Evolutionary conservation across 2,888 invertebrate species (phyloP).

Genomic region (Standfussiana lucernea): DNA sequence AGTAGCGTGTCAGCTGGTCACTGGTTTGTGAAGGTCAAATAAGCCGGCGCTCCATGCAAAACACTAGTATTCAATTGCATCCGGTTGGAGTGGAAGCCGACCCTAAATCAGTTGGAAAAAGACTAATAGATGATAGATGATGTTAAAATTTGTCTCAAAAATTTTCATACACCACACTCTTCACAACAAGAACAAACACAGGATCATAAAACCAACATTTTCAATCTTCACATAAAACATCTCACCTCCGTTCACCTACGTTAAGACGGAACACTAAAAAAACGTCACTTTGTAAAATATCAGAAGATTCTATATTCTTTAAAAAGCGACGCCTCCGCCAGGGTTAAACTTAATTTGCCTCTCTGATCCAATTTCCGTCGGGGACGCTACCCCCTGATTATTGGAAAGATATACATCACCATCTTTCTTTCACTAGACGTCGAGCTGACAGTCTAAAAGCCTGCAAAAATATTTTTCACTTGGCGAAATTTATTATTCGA

Average conservation of each 20-base stretch:
- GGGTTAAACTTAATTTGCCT: conserved; percentile 82
- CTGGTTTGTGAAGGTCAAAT: background rate
- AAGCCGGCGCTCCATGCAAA: background rate
- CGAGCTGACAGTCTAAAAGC: conserved; percentile 62
- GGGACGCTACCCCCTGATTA: conserved; percentile 75
- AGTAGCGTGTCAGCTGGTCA: background rate
- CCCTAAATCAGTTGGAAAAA: background rate
- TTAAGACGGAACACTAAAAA: conserved; percentile 39
- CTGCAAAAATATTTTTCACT: conserved; percentile 66
- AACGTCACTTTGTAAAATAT: conserved; percentile 44
- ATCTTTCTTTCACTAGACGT: conserved; percentile 68
- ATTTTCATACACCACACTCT: background rate
- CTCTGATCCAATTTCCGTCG: conserved; percentile 82
- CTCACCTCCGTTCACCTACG: conserved; percentile 52
- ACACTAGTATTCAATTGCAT: too few relatives aligned
- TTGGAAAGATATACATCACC: conserved; percentile 78
- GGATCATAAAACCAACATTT: conserved; percentile 18
- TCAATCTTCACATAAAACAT: conserved; percentile 21
- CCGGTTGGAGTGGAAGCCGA: background rate
- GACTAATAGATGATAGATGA: background rate
- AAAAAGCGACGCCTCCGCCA: conserved; percentile 71
- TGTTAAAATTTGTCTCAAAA: conserved; percentile 2
- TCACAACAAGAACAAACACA: background rate
- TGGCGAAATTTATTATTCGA: conserved; percentile 54
- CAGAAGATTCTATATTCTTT: conserved; percentile 63